Evolutionary conservation across 2,113 vertebrate species (phyloP), one percentile per base, ranked within the genome.

Genomic region (Lophura nycthemera): DNA sequence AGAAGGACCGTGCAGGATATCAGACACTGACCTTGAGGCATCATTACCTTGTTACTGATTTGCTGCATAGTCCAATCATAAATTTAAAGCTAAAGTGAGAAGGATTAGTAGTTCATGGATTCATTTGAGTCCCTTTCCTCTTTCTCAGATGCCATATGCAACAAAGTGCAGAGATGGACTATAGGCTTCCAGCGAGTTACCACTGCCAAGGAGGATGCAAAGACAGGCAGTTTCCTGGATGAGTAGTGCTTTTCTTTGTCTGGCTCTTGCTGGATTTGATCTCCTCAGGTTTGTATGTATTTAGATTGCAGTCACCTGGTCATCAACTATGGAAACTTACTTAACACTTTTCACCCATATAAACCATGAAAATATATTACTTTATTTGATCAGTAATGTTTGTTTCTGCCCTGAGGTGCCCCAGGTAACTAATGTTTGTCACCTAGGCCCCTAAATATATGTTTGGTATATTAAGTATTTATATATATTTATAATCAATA

Each of bases 201-300:
- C 1, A 1, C 47, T 45, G 20, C 13, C 4, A 1, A 27, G 34
- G 12, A 64, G 8, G 18, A 1, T 42, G 25, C 36, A 6, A 40
- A 16, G 4, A 13, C 18, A 17, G 25, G 40, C 32, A 70, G 11
- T 7, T 24, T 43, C 12, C 17, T 36, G 19, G 12, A 16, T 74
- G 32, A 48, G 75, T 85, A 76, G 21, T 43, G 8, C 11, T 85
- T n/a, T 20, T 57, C 71, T 69, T 34, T 61, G 18, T n/a, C 30
- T 64, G 38, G 17, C 15, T 48, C 27, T 29, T 76, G 56, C 24
- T 47, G n/a, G 4, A 45, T 47, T 59, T 32, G 19, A 24, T 77
- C n/a, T 48, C 30, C 29, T 11, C 30, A 32, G 24, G n/a, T 85
- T 83, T 67, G 27, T 60, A 25, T 34, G 24, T 42, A 29, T 73